Evolutionary conservation across 2,113 vertebrate species (phyloP).

Genomic region (Echinops telfairi): DNA sequence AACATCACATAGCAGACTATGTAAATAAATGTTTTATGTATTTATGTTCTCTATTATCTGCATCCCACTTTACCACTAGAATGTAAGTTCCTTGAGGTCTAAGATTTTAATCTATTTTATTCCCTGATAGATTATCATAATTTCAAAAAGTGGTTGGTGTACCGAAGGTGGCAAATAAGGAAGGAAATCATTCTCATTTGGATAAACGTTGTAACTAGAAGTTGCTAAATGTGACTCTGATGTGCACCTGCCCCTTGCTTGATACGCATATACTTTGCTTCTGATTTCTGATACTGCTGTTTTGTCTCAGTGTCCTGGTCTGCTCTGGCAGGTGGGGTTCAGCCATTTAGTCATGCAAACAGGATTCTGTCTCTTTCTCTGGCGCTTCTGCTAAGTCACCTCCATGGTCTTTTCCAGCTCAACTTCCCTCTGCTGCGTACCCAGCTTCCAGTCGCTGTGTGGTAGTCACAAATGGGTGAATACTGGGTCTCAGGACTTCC

Average conservation of each 20-base stretch:
- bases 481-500: background rate
- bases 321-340: background rate
- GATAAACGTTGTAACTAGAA: background rate
- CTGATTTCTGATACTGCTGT: background rate
- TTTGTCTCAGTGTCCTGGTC: background rate
- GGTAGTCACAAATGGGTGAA: background rate
- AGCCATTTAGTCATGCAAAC: background rate
- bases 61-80: background rate
- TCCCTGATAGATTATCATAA: background rate
- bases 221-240: background rate
- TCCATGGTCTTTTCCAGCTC: background rate
- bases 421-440: background rate
- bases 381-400: background rate
- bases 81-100: background rate
- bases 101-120: background rate
- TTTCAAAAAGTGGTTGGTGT: background rate
- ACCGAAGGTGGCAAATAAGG: background rate
- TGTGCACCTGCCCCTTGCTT: background rate
- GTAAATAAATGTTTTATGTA: background rate
- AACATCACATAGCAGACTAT: background rate
- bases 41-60: background rate
- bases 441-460: background rate
- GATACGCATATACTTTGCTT: background rate
- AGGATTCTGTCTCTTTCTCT: background rate
- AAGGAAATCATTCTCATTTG: conserved; percentile 1